Conservation (phyloP, 2,888 invertebrate species). For the Scrobipalpa atriplicella region DNA sequence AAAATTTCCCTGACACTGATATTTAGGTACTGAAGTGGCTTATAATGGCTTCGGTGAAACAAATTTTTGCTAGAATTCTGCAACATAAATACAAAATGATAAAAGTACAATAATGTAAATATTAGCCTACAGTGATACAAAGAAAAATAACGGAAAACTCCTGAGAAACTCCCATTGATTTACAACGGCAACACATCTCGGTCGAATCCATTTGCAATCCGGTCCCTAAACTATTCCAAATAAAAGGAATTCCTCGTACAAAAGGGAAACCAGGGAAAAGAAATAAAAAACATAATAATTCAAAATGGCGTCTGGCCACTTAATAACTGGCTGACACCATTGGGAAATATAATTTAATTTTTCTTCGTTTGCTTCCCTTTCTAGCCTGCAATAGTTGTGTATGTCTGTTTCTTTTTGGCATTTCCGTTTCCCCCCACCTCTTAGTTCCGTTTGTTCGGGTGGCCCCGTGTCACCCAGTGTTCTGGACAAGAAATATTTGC, state of each 20-base stretch:
- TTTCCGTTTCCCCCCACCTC: conserved; percentile 57
- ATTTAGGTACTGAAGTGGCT: no score
- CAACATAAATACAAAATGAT: no score
- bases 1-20: no score
- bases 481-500: conserved; percentile 79
- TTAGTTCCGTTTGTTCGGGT: conserved; percentile 65
- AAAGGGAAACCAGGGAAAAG: conserved; percentile 73
- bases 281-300: conserved; percentile 80
- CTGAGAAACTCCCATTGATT: conserved; percentile 53
- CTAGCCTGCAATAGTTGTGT: conserved; percentile 44
- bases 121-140: neutral
- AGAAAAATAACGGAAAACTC: neutral
- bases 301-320: conserved; percentile 83
- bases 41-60: no score
- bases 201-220: conserved; percentile 67
- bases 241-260: conserved; percentile 75
- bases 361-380: conserved; percentile 64
- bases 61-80: no score
- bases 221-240: conserved; percentile 74
- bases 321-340: conserved; percentile 84
- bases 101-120: neutral
- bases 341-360: conserved; percentile 84
- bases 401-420: conserved; percentile 56
- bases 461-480: conserved; percentile 72
- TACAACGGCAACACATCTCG: conserved; percentile 54